phyloP scores from a whole-genome alignment of 2,113 vertebrate species.

The Nematolebias whitei region DNA sequence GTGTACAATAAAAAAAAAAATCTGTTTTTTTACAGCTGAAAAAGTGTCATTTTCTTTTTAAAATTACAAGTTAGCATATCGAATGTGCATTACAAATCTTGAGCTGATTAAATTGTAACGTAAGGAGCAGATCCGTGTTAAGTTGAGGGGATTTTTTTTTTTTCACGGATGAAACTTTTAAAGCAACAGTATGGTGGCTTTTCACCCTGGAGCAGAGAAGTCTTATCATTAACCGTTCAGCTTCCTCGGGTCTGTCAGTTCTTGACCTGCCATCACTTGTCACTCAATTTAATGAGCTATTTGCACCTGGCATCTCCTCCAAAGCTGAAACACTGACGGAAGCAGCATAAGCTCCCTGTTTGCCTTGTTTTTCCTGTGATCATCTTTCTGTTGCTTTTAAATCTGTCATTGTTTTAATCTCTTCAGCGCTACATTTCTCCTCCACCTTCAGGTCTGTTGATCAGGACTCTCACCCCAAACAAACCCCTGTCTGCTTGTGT shows the following conservation, averaged over 20 bases:
- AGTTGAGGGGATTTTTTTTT: neutral
- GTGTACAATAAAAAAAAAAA: neutral
- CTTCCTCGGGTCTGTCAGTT: slow-evolving; percentile 9
- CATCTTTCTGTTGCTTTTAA: neutral
- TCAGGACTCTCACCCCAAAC: slow-evolving; percentile 3
- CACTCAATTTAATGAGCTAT: slow-evolving; percentile 17
- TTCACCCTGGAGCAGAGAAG: slow-evolving; percentile 3
- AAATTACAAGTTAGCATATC: neutral
- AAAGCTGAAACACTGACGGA: slow-evolving; percentile 1
- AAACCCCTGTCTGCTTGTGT: slow-evolving; percentile 16
- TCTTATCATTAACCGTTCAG: neutral
- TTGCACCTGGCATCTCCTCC: slow-evolving; percentile 29
- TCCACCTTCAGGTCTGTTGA: slow-evolving; percentile 10
- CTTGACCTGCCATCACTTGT: slow-evolving; percentile 26
- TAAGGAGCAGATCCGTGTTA: neutral
- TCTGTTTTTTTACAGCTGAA: neutral
- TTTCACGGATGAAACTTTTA: neutral
- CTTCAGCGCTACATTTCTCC: neutral
- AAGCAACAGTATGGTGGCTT: neutral
- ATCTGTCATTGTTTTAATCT: neutral
- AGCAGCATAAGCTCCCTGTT: neutral
- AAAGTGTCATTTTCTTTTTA: neutral
- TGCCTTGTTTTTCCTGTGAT: neutral
- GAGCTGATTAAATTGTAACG: neutral
- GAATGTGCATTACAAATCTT: neutral